Percentiles rank a stretch among this genome's conserved stretches.
Evolutionary conservation across 2,797 vertebrate genomes (phyloP).

Genomic region (Prunella strophiata): DNA sequence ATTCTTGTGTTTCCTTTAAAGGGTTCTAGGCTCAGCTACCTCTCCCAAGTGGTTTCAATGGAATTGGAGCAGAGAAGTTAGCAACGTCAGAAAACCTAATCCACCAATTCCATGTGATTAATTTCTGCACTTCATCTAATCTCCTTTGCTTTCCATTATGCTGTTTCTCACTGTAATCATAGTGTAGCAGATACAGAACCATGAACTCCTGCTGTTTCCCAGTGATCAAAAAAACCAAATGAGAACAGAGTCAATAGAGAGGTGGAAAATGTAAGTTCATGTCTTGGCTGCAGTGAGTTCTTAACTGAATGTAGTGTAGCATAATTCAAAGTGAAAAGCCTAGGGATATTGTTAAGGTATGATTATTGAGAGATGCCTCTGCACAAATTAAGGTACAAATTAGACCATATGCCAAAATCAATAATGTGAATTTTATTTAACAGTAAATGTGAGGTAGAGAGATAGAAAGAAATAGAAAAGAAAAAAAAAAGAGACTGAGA

Average conservation of each 20-base stretch:
- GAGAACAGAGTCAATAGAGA: neutral
- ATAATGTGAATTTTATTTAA: neutral
- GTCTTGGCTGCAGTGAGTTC: neutral
- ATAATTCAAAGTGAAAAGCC: neutral
- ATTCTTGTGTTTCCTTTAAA: neutral
- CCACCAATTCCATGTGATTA: neutral
- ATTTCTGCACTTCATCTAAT: neutral
- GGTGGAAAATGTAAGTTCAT: neutral
- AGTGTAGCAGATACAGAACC: neutral
- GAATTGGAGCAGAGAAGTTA: neutral
- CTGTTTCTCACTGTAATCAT: neutral
- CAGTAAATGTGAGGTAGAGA: neutral
- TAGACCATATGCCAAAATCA: neutral
- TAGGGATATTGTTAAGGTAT: neutral
- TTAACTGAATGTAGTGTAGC: neutral
- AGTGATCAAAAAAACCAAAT: neutral
- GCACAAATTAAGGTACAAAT: neutral
- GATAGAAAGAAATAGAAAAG: neutral
- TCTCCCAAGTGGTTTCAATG: neutral
- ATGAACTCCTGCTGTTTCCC: neutral
- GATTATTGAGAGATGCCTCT: neutral
- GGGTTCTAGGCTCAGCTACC: accelerated
- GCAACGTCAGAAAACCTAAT: neutral
- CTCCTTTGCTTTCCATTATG: neutral
- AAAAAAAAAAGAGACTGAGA: too few relatives aligned